Base-by-base conservation (phyloP, 2,888 invertebrate genomes). In the Piscicola geometra region DNA sequence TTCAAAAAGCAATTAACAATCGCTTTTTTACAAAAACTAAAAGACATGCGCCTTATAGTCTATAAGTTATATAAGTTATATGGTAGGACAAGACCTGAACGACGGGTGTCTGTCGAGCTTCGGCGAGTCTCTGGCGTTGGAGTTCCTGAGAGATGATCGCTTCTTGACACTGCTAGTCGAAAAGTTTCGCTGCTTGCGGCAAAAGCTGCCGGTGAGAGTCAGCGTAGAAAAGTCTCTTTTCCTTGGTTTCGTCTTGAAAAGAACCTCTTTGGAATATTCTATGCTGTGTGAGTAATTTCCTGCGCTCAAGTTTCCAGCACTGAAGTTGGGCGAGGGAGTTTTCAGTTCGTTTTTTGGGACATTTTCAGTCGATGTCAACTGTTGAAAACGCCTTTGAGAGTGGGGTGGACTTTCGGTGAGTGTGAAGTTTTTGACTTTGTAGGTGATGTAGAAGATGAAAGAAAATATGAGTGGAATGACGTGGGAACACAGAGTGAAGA, bases 21-120 rank as follows among this genome's bases (percentile, higher is more conserved):
- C n/a, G n/a, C n/a, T n/a, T n/a, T n/a, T n/a, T n/a, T n/a, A n/a
- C n/a, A n/a, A n/a, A n/a, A n/a, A n/a, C n/a, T n/a, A n/a, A n/a
- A n/a, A n/a, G n/a, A n/a, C n/a, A n/a, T n/a, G n/a, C n/a, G n/a
- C n/a, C n/a, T n/a, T n/a, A n/a, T n/a, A n/a, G n/a, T n/a, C n/a
- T n/a, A n/a, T n/a, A n/a, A n/a, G n/a, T n/a, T n/a, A n/a, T n/a
- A n/a, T n/a, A n/a, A n/a, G n/a, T n/a, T n/a, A n/a, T n/a, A n/a
- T n/a, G n/a, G n/a, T n/a, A n/a, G n/a, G n/a, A n/a, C n/a, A n/a
- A n/a, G 18, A 73, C 73, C 73, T 73, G 25, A 73, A 25, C 1
- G 73, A 73, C 1, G 73, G 73, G 30, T 73, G 73, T 64, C 73
- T 60, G 41, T 73, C 73, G 25, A 73, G 73, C 52, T 73, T 60